phyloP scores from a whole-genome alignment of 2,888 invertebrate species.

The Melieria picta region DNA sequence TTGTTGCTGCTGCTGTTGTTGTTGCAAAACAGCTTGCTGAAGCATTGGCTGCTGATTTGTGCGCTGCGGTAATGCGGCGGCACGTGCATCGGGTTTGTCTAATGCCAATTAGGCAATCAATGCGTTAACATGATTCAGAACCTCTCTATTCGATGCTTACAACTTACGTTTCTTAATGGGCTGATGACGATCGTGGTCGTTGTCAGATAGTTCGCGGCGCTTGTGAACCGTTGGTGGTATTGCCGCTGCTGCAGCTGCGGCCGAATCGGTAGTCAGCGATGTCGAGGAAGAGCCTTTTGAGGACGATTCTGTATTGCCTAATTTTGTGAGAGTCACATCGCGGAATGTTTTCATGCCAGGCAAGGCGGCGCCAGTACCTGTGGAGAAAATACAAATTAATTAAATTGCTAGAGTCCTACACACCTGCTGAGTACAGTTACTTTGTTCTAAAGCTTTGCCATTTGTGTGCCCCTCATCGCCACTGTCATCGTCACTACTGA shows the following conservation, averaged over 20 bases:
- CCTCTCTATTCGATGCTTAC: constrained; percentile 36
- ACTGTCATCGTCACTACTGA: constrained; percentile 80
- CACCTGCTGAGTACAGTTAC: constrained; percentile 47
- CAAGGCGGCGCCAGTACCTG: constrained; percentile 19
- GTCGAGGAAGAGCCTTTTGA: constrained; percentile 37
- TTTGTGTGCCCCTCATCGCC: constrained; percentile 69
- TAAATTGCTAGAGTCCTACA: neutral
- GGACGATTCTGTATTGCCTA: constrained; percentile 30
- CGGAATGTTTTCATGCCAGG: constrained; percentile 35
- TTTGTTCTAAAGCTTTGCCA: constrained; percentile 66
- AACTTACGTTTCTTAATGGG: constrained; percentile 49
- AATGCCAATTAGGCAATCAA: neutral
- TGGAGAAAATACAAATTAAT: constrained; percentile 13
- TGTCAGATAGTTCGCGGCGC: constrained; percentile 53
- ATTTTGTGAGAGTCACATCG: constrained; percentile 52
- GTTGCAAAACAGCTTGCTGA: constrained; percentile 38
- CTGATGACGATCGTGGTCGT: constrained; percentile 61
- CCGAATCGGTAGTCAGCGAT: constrained; percentile 38
- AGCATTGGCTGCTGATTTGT: constrained; percentile 31
- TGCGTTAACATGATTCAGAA: too few species aligned
- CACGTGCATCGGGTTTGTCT: neutral
- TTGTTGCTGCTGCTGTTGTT: constrained; percentile 36
- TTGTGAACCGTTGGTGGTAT: constrained; percentile 37
- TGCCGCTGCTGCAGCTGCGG: constrained; percentile 33
- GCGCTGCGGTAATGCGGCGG: constrained; percentile 52